These are phyloP conservation scores for Porphyrio hochstetteri DNA, from an alignment of 2,113 vertebrate genomes.

Conservation along the genomic window DNA sequence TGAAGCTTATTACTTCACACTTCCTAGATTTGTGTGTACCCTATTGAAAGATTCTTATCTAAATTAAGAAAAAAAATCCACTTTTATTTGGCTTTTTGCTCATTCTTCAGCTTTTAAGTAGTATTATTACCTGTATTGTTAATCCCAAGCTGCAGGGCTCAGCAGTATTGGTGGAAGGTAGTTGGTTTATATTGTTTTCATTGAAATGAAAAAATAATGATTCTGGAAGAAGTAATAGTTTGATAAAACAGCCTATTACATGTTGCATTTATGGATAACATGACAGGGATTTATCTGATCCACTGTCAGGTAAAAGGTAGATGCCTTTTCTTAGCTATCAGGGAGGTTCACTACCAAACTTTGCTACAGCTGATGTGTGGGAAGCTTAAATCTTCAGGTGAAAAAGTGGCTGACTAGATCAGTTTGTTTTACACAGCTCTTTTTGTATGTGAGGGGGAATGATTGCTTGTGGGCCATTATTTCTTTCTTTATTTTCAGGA, in stretches of 20 bases:
- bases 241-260: neutral
- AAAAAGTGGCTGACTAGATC: neutral
- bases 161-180: neutral
- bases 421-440: neutral
- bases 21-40: neutral
- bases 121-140: neutral
- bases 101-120: neutral
- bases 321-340: neutral
- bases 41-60: neutral
- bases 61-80: neutral
- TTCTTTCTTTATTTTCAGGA: slow-evolving; percentile 74
- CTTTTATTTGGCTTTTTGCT: neutral
- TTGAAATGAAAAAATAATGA: neutral
- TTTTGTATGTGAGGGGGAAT: neutral
- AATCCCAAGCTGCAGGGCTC: neutral
- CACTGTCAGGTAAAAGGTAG: neutral
- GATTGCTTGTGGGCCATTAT: neutral
- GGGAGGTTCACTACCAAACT: neutral
- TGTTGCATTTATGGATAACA: neutral
- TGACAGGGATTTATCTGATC: neutral
- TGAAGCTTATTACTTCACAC: neutral
- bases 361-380: neutral
- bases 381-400: neutral
- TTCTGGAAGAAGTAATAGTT: neutral
- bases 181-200: neutral